Conservation (phyloP, 2,113 vertebrate genomes). For the Calidris pugnax region DNA sequence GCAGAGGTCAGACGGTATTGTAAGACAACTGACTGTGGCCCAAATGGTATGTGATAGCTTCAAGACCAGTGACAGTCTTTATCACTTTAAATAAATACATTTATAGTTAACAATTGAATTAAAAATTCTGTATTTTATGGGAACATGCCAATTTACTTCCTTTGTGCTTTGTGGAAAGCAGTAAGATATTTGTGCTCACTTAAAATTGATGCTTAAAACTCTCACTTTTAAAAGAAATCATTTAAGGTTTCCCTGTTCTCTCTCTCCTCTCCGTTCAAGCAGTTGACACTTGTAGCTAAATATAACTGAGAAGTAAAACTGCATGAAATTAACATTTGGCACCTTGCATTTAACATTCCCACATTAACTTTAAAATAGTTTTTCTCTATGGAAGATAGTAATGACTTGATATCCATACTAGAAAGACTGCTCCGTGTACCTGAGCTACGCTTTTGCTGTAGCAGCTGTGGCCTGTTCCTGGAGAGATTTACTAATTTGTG, state of each 20-base stretch:
- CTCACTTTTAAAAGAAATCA: background rate
- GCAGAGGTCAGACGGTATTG: conserved; percentile 65
- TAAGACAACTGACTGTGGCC: conserved; percentile 53
- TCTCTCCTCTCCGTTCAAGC: background rate
- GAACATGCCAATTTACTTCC: background rate
- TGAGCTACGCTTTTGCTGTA: background rate
- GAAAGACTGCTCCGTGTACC: background rate
- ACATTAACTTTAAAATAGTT: background rate
- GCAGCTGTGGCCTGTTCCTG: background rate
- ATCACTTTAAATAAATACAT: background rate
- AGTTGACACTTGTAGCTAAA: background rate
- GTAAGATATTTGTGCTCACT: background rate
- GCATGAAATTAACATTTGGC: background rate
- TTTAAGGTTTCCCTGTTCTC: background rate
- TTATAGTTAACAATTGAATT: background rate
- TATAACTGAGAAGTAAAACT: background rate
- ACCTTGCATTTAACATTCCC: background rate
- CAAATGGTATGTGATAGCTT: conserved; percentile 16
- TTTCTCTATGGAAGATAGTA: background rate
- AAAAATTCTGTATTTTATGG: background rate
- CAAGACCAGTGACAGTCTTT: background rate
- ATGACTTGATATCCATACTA: background rate
- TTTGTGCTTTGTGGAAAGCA: background rate
- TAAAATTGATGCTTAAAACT: background rate
- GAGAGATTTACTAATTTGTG: background rate